Percentiles rank a stretch among this genome's conserved stretches.
Conservation (phyloP, 2,113 vertebrate genomes). For the Lophotis ruficrista region DNA sequence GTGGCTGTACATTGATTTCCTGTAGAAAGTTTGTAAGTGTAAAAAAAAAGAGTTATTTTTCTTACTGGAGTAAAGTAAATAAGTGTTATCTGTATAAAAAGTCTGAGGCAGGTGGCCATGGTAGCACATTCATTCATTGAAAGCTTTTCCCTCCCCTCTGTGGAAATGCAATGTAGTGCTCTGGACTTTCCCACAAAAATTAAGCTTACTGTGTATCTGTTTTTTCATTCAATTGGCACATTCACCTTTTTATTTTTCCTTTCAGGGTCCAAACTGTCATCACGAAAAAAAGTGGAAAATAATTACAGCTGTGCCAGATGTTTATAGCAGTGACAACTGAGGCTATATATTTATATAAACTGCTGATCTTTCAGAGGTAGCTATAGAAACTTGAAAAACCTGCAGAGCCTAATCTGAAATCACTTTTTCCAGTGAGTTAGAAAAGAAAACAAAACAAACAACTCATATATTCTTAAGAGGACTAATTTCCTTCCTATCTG, state of each 20-base stretch:
- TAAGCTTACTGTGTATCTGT: slow-evolving; percentile 9
- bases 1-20: neutral
- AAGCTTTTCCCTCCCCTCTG: neutral
- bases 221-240: slow-evolving; percentile 29
- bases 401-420: neutral
- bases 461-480: neutral
- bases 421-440: neutral
- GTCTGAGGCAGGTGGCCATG: neutral
- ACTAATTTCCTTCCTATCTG: neutral
- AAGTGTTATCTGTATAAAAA: neutral
- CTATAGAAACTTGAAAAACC: neutral
- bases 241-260: slow-evolving; percentile 29
- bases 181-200: slow-evolving; percentile 23
- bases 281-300: neutral
- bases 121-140: neutral
- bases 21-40: neutral
- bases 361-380: slow-evolving; percentile 40
- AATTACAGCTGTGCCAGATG: slow-evolving; percentile 42
- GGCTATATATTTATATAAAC: slow-evolving; percentile 55
- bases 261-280: slow-evolving; percentile 55
- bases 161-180: neutral
- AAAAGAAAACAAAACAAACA: neutral
- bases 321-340: slow-evolving; percentile 50
- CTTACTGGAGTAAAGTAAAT: neutral
- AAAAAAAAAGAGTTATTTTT: neutral